Base-by-base conservation (phyloP, 2,113 vertebrate species). In the Myrmecobius fasciatus region DNA sequence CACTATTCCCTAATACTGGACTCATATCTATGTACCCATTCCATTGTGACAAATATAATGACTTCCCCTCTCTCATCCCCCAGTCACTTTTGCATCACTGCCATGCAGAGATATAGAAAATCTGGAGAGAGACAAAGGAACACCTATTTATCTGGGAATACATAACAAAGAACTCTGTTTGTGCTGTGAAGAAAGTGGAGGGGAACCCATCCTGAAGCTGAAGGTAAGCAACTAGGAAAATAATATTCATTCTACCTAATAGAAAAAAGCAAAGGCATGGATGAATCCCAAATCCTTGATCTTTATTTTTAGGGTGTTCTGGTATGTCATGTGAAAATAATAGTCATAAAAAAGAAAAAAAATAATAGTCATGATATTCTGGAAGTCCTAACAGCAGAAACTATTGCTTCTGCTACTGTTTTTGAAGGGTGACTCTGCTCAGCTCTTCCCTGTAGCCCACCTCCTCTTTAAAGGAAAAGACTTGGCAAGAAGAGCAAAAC, bases 91-190 rank as follows among this genome's bases (percentile, higher is more conserved):
- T 31, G 60, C 36, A 67, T n/a, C 36, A 36, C 9, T 67, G 60
- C 60, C 60, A 20, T 67, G 60, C 36, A 67, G 60, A 67, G 60
- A n/a, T 36, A 14, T 17, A 67, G 31, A 36, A n/a, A 17, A 36
- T 3, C 31, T 20, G 2, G 4, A 0, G 31, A n/a, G 1, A n/a
- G 28, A 67, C 36, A 3, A 67, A n/a, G 14, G 60, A 0, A n/a
- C 36, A n/a, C 31, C 60, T n/a, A 6, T 67, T n/a, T 67, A n/a
- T 20, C 36, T 67, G 60, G 60, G 60, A 67, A 67, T 67, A 36
- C 3, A 17, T 14, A 12, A 12, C 12, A 67, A 67, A 67, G 31
- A 67, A 5, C 60, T 67, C 60, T 67, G 60, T n/a, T n/a, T 67
- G 31, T 67, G 36, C 31, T 67, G 60, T 67, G 60, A 67, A 67